Percentiles rank a stretch among this genome's conserved stretches.
Conservation (phyloP, 2,888 invertebrate genomes). For the Drosophila anceps region DNA sequence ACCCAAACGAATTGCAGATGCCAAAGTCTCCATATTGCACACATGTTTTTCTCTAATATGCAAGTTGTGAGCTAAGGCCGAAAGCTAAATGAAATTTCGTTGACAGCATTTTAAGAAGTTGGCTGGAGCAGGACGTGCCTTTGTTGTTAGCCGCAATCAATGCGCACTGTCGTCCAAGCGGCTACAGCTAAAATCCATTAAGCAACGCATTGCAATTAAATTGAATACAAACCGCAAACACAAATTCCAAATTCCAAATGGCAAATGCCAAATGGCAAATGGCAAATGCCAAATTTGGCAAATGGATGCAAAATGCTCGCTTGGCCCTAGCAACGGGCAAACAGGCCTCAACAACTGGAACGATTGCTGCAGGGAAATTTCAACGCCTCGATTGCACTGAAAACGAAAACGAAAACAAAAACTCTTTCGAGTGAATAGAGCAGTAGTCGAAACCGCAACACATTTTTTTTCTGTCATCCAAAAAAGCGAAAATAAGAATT, state of each 20-base stretch:
- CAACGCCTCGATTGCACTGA: constrained; percentile 8
- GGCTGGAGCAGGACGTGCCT: not conserved
- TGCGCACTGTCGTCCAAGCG: constrained; percentile 1
- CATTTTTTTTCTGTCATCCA: constrained; percentile 24
- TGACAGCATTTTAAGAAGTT: constrained; percentile 10
- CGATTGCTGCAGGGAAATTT: not conserved
- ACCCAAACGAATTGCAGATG: too few relatives aligned
- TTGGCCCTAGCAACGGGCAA: constrained; percentile 21
- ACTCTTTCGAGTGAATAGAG: constrained; percentile 37
- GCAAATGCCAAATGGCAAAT: constrained; percentile 43
- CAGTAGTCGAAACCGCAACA: constrained; percentile 53
- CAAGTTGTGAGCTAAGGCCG: not conserved
- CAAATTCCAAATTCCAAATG: constrained; percentile 48
- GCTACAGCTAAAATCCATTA: constrained; percentile 48
- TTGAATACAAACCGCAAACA: constrained; percentile 63
- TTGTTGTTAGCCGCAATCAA: not conserved
- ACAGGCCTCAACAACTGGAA: not conserved
- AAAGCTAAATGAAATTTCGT: not conserved
- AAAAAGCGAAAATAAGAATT: constrained; percentile 7
- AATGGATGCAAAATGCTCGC: constrained; percentile 44
- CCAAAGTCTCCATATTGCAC: too few relatives aligned
- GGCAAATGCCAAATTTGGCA: constrained; percentile 31
- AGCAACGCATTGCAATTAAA: constrained; percentile 59
- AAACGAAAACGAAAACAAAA: constrained; percentile 26
- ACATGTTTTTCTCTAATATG: not conserved